Evolutionary conservation across 1,140 invertebrate species (phyloP).

Genomic region (Atta cephalotes): DNA sequence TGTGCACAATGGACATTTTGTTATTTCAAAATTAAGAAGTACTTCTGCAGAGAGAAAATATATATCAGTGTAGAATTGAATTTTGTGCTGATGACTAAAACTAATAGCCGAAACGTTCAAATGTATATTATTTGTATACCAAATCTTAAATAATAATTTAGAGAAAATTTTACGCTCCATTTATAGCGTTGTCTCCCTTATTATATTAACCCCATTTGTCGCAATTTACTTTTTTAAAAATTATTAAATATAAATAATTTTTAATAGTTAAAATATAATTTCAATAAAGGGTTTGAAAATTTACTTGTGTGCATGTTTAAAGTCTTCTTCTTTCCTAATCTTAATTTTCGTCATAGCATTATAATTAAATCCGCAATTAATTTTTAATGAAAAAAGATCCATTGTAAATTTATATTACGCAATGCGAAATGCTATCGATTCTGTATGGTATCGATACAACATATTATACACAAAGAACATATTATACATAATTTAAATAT

Average conservation of each 20-base stretch:
- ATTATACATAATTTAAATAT: conserved; percentile 44
- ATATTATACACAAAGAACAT: background rate
- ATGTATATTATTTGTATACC: no score
- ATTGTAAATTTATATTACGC: background rate
- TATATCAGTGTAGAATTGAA: no score
- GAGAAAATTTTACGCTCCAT: no score
- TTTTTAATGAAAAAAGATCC: background rate
- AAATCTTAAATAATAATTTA: no score
- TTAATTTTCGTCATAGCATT: background rate
- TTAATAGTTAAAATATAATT: background rate
- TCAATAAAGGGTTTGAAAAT: background rate
- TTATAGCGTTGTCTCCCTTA: no score
- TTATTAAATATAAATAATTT: background rate
- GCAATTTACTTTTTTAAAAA: background rate
- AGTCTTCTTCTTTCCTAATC: no score
- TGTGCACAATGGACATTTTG: no score
- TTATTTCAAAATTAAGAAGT: no score
- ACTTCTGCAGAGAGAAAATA: no score
- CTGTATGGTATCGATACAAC: conserved; percentile 9
- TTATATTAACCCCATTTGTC: no score
- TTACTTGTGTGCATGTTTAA: background rate
- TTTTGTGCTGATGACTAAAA: no score
- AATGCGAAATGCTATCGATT: background rate
- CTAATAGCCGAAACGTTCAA: no score
- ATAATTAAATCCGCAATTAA: background rate